Percentiles rank a stretch among this genome's conserved stretches.
Conservation (phyloP, 1,140 invertebrate genomes). For the Conus ventricosus region DNA sequence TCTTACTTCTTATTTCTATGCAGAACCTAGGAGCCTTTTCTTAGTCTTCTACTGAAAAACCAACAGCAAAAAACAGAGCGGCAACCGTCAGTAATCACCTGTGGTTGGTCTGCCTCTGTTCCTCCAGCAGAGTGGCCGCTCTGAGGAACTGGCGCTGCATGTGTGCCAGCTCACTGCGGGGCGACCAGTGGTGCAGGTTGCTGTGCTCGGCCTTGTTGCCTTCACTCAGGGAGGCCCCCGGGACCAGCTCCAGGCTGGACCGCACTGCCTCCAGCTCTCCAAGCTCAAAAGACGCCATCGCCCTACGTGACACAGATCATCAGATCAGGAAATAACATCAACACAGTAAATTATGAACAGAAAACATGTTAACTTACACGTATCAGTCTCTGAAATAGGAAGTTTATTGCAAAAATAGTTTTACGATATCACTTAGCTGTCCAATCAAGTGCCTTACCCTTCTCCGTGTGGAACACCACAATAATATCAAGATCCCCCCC, state of each 20-base stretch:
- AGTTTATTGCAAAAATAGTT: too few species aligned
- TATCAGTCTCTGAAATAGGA: too few species aligned
- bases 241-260: constrained; percentile 66
- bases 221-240: constrained; percentile 57
- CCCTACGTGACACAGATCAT: constrained; percentile 45
- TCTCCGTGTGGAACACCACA: too few species aligned
- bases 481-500: too few species aligned
- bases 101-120: constrained; percentile 54
- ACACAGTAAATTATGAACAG: too few species aligned
- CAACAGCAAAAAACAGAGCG: too few species aligned
- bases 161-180: constrained; percentile 51
- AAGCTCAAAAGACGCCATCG: constrained; percentile 65
- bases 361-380: too few species aligned
- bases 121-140: constrained; percentile 55
- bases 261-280: constrained; percentile 53
- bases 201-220: constrained; percentile 24
- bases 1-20: too few species aligned
- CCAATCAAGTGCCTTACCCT: too few species aligned
- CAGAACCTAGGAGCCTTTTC: not conserved
- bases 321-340: too few species aligned
- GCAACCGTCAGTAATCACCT: constrained; percentile 42
- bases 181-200: constrained; percentile 52
- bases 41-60: too few species aligned
- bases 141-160: constrained; percentile 62
- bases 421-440: too few species aligned